Evolutionary conservation across 2,113 vertebrate species (phyloP), one percentile per base, ranked within the genome.

Genomic region (Campylomormyrus numenius): DNA sequence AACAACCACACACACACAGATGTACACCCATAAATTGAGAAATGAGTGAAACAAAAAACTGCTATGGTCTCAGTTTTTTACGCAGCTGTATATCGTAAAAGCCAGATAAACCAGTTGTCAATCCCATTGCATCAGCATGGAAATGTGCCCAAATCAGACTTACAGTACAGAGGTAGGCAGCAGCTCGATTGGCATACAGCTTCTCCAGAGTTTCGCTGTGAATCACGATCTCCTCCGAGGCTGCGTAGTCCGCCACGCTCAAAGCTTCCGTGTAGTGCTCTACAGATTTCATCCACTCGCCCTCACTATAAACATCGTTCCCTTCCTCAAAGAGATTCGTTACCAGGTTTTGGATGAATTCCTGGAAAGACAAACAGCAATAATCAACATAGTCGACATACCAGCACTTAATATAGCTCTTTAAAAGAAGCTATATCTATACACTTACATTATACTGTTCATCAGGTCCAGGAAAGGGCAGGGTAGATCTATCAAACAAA

Each of bases 311-410:
- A 0, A 97, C 95, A 17, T 98, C 97, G 80, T 99, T 99, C 89
- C 97, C 98, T 95, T 99, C 98, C 35, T 97, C 97, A 92, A 97
- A 99, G 90, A 99, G 96, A 94, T 99, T 98, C 94, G 94, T 97
- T 93, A 99, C 97, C 1, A 99, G 97, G 53, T 97, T 96, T 89
- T 95, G 96, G 91, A 99, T 96, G 93, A 98, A 99, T 66, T 98
- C 95, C 98, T 99, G 92, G 7, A 94, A 94, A 49, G 91, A 90
- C 90, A 70, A 89, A 77, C 17, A 53, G 0, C 45, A 85, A 85
- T n/a, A 45, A 11, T 85, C 42, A 85, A 85, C 21, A 46, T 3
- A 9, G 45, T 24, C 0, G 9, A 3, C 10, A 85, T 48, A 45
- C 74, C 35, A 27, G 24, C 24, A n/a, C 88, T 50, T 21, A 21